These are phyloP conservation scores for Entelurus aequoreus DNA, from an alignment of 2,113 vertebrate genomes.

Conservation along the genomic window DNA sequence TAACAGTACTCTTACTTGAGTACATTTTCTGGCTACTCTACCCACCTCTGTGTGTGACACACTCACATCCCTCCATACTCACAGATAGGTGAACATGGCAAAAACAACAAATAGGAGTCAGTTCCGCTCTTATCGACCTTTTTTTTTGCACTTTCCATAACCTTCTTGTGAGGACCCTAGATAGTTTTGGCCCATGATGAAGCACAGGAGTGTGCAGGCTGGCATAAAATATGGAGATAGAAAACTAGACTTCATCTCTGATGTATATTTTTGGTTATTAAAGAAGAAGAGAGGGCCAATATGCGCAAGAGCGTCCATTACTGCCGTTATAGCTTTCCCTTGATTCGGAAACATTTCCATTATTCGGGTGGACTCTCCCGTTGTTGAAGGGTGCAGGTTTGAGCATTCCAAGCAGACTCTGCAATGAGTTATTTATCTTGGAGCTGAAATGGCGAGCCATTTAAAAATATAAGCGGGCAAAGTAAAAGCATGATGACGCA, in stretches of 20 bases:
- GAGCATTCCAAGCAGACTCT: slow-evolving; percentile 23
- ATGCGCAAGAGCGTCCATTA: neutral
- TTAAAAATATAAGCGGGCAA: slow-evolving; percentile 20
- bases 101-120: neutral
- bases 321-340: neutral
- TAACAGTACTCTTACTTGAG: too few relatives aligned
- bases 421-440: slow-evolving; percentile 48
- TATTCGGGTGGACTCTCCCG: slow-evolving; percentile 34
- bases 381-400: slow-evolving; percentile 15
- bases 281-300: neutral
- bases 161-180: slow-evolving; percentile 11
- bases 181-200: slow-evolving; percentile 25
- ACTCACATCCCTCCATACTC: neutral
- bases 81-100: neutral
- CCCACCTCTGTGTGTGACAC: too few relatives aligned
- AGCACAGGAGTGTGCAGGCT: slow-evolving; percentile 5
- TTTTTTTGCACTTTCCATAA: too few relatives aligned
- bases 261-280: slow-evolving; percentile 8
- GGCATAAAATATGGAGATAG: slow-evolving; percentile 28
- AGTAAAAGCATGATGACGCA: neutral
- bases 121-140: neutral
- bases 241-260: slow-evolving; percentile 25
- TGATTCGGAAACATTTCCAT: slow-evolving; percentile 29
- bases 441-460: slow-evolving; percentile 34
- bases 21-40: too few relatives aligned